These are phyloP conservation scores for Cryptosula pallasiana DNA, from an alignment of 2,888 invertebrate genomes.

Conservation along the genomic window DNA sequence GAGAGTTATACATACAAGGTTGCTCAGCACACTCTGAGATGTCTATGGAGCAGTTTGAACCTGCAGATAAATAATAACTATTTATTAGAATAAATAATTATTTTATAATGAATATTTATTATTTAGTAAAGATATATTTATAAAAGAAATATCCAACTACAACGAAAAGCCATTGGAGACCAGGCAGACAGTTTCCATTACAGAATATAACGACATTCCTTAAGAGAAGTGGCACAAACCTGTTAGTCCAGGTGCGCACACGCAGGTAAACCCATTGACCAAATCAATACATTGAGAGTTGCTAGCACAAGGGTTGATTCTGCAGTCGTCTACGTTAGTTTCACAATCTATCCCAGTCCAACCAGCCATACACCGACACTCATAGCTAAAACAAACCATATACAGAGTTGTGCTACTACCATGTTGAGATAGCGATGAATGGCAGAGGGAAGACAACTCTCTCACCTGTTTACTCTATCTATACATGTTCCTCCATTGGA, in stretches of 20 bases:
- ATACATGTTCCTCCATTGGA: background rate
- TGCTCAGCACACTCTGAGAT: background rate
- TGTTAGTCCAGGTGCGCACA: slow-evolving; percentile 12
- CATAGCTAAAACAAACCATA: no score
- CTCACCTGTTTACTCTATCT: background rate
- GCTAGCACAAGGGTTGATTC: background rate
- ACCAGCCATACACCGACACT: background rate
- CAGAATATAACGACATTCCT: no score
- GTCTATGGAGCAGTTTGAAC: background rate
- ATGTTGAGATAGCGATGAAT: no score
- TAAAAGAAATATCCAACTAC: no score
- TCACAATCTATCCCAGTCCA: background rate
- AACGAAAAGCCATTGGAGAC: no score
- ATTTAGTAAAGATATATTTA: no score
- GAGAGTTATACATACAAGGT: slow-evolving; percentile 2
- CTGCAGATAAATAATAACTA: background rate
- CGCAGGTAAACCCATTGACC: background rate
- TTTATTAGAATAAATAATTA: no score
- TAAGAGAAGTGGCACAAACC: background rate
- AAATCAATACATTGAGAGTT: slow-evolving; percentile 5
- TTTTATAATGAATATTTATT: no score
- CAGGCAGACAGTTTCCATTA: no score
- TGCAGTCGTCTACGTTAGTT: background rate
- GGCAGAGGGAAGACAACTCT: background rate
- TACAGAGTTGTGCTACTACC: no score